These are phyloP conservation scores for Acronicta psi DNA, from an alignment of 2,888 invertebrate species.

Conservation along the genomic window DNA sequence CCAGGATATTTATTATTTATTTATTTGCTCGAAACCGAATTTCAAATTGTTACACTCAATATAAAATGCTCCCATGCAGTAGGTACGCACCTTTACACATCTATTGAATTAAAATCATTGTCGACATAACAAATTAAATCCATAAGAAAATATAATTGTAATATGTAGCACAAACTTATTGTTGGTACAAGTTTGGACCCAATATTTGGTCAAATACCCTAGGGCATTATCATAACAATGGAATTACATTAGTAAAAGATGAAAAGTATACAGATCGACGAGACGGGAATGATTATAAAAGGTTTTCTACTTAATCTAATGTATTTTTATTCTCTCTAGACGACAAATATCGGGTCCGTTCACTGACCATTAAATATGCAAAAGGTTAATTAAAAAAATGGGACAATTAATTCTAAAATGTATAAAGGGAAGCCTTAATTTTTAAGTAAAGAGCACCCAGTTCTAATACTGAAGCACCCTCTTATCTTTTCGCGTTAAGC, in stretches of 20 bases:
- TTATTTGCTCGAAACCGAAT: background rate
- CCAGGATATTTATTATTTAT: too few relatives aligned
- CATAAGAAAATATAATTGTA: slow-evolving; percentile 48
- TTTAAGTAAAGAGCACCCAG: slow-evolving; percentile 73
- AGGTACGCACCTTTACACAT: slow-evolving; percentile 72
- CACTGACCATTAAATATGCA: slow-evolving; percentile 45
- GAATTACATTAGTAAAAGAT: too few relatives aligned
- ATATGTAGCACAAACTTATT: slow-evolving; percentile 48
- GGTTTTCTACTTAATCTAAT: background rate
- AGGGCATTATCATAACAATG: too few relatives aligned
- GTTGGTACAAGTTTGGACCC: slow-evolving; percentile 28
- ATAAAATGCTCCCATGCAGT: background rate
- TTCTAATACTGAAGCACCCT: slow-evolving; percentile 75
- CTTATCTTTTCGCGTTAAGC: slow-evolving; percentile 60
- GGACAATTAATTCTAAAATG: slow-evolving; percentile 59
- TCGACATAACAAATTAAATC: slow-evolving; percentile 61
- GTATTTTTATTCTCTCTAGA: background rate
- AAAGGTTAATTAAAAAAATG: slow-evolving; percentile 43
- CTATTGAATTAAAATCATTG: slow-evolving; percentile 72
- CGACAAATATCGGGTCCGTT: slow-evolving; percentile 38
- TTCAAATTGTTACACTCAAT: too few relatives aligned
- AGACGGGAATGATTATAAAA: background rate
- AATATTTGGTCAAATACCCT: slow-evolving; percentile 20
- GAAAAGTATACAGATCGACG: too few relatives aligned
- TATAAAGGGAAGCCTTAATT: slow-evolving; percentile 72